A percentile compares a stretch with the other conserved stretches of the same genome.
These are phyloP conservation scores for Hepsetus odoe DNA, from an alignment of 2,113 vertebrate genomes.

Conservation along the genomic window DNA sequence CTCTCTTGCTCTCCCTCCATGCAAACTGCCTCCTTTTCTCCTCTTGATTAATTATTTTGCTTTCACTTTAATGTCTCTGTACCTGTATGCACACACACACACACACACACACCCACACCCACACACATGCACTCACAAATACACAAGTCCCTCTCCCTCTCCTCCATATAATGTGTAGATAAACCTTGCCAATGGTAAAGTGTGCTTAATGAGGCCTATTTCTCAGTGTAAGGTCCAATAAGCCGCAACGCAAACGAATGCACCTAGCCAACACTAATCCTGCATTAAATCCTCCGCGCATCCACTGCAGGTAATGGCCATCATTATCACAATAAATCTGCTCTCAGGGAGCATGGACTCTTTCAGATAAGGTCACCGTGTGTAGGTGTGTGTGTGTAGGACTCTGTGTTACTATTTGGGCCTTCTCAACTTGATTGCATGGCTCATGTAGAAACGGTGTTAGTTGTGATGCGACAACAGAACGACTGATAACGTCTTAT, in stretches of 20 bases:
- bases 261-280: conserved; percentile 43
- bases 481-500: conserved; percentile 36
- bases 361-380: conserved; percentile 28
- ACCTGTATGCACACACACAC: neutral
- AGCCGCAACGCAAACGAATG: conserved; percentile 31
- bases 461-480: neutral
- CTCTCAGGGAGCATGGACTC: conserved; percentile 20
- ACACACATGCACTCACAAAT: neutral
- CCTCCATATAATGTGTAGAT: conserved; percentile 28
- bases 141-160: neutral
- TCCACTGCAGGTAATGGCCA: conserved; percentile 43
- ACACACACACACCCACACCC: neutral
- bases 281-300: conserved; percentile 39
- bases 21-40: conserved; percentile 5
- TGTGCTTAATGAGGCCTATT: conserved; percentile 51
- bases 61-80: conserved; percentile 7
- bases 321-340: conserved; percentile 53
- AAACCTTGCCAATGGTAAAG: conserved; percentile 32
- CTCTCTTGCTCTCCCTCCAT: conserved; percentile 13
- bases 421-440: neutral
- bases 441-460: neutral
- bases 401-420: neutral
- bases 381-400: neutral
- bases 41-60: conserved; percentile 7
- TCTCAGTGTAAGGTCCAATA: conserved; percentile 45